phyloP scores from a whole-genome alignment of 2,113 vertebrate species.

The Micromys minutus region DNA sequence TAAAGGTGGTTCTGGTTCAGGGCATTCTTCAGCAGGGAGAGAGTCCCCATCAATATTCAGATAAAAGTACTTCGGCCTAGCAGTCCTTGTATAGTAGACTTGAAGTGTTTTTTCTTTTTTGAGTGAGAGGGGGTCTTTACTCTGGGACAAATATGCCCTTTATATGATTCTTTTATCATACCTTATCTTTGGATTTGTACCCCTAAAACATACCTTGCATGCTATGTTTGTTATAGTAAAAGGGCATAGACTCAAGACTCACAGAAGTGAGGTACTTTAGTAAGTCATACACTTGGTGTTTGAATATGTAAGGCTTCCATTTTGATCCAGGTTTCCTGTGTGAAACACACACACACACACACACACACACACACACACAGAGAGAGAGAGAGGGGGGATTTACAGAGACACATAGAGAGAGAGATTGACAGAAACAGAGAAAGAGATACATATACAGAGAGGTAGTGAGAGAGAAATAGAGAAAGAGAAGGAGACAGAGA shows the following conservation, averaged over 20 bases:
- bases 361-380: neutral
- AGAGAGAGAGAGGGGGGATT: neutral
- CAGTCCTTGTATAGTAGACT: constrained; percentile 34
- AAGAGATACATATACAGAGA: neutral
- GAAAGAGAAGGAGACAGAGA: neutral
- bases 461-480: neutral
- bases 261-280: neutral
- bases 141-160: neutral
- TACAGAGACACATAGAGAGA: neutral
- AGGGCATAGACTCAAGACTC: neutral
- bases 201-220: neutral
- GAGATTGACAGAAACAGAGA: neutral
- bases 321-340: constrained; percentile 12
- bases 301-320: neutral
- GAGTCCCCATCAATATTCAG: neutral
- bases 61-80: neutral
- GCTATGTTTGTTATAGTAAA: constrained; percentile 37
- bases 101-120: neutral
- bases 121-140: neutral
- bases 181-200: neutral
- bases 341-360: neutral
- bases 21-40: neutral
- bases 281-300: neutral
- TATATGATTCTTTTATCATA: constrained; percentile 9
- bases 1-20: neutral